A percentile compares a stretch with the other conserved stretches of the same genome.
phyloP scores from a whole-genome alignment of 2,888 invertebrate species.

The Clusia tigrina region DNA sequence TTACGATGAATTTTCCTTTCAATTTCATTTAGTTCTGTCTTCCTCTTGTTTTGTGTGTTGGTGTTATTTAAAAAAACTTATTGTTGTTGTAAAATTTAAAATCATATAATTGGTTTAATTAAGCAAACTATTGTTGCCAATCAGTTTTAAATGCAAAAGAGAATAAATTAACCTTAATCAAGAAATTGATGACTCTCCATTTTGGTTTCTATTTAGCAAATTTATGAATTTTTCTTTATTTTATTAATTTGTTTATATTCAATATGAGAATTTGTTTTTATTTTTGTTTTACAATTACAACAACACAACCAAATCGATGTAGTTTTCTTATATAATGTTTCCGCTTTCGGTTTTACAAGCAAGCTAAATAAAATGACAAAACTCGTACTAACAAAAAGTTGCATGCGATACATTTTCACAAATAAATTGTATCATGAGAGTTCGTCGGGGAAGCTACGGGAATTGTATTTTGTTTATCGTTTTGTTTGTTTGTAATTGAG shows the following conservation, averaged over 20 bases:
- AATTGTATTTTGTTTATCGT: no score
- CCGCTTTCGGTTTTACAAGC: neutral
- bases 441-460: neutral
- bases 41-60: slow-evolving; percentile 39
- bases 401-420: neutral
- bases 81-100: neutral
- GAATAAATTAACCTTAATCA: neutral
- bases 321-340: slow-evolving; percentile 43
- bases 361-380: neutral
- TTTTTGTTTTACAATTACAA: slow-evolving; percentile 41
- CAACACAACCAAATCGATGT: slow-evolving; percentile 64
- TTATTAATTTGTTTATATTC: slow-evolving; percentile 49
- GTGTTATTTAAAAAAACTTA: slow-evolving; percentile 25
- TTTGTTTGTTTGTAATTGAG: neutral
- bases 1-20: slow-evolving; percentile 42
- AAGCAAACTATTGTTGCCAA: no score
- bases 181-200: neutral
- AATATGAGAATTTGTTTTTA: slow-evolving; percentile 42
- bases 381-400: neutral
- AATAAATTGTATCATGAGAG: neutral
- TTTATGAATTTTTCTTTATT: slow-evolving; percentile 14
- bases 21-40: slow-evolving; percentile 45
- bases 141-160: neutral
- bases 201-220: neutral
- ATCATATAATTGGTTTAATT: neutral